Evolutionary conservation across 64 coral and sea anemone species (phyloP), one percentile per base, ranked within the genome.

Genomic region (Orbicella faveolata): DNA sequence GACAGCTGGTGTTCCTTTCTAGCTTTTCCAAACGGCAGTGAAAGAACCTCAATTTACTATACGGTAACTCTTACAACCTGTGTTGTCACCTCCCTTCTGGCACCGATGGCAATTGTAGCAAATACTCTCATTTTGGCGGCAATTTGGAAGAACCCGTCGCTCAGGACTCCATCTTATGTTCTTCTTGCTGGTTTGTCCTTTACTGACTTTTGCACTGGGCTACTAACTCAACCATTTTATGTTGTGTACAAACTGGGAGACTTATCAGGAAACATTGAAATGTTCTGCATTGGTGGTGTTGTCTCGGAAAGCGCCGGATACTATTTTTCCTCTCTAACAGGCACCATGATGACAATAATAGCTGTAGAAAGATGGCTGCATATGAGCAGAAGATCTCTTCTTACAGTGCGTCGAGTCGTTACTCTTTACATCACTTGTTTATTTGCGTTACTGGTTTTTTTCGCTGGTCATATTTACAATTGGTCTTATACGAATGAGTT

Each of bases 101-200:
- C 75, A 44, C 75, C 75, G 35, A 76, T 76, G 75, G 41, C 75
- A 76, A 14, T 44, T 11, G 36, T 34, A 14, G 74, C 6, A 48
- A 76, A 76, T 48, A 13, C 36, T 37, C 18, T 76, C 2, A 48
- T 76, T 76, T 48, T 76, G 75, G 75, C 75, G 4, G 75, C 75
- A 76, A 44, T 76, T 44, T 76, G 75, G 75, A 76, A 26, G 18
- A 76, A 76, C 15, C 75, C 75, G 34, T 39, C 75, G 0, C 36
- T 76, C 16, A 76, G 75, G 75, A 76, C 75, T 37, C 75, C 75
- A 76, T 76, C 75, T 11, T 21, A 76, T 76, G 75, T 76, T 39
- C 75, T 76, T 76, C 36, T 44, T 51, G 75, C 75, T 76, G 75
- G 75, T 35, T 76, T 37, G 37, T 37, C 75, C 16, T 41, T 76